These are phyloP conservation scores for Epicauta chinensis DNA, from an alignment of 1,140 invertebrate genomes.

Conservation along the genomic window DNA sequence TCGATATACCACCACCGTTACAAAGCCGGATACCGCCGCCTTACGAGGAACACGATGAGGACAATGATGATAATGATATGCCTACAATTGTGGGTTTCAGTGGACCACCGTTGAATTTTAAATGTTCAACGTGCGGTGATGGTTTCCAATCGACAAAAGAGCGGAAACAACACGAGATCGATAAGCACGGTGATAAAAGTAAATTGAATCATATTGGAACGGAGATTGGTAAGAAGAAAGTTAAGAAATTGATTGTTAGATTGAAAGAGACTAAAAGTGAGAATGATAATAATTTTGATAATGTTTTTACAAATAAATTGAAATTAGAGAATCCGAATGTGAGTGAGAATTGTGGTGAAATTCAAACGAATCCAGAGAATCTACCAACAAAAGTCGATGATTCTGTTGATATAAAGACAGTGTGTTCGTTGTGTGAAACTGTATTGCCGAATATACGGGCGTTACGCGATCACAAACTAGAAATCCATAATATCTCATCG, in stretches of 20 bases:
- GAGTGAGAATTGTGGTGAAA: neutral
- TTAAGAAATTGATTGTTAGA: constrained; percentile 36
- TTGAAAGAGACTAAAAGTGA: constrained; percentile 30
- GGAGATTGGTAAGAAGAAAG: constrained; percentile 31
- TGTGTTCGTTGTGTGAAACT: constrained; percentile 30
- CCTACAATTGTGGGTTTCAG: constrained; percentile 30
- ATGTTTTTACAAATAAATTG: constrained; percentile 38
- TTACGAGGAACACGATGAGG: constrained; percentile 5
- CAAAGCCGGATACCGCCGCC: constrained; percentile 19
- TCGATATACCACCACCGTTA: constrained; percentile 40
- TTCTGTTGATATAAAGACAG: constrained; percentile 11
- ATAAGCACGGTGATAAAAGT: constrained; percentile 37
- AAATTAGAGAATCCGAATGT: constrained; percentile 30
- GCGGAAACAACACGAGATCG: constrained; percentile 54
- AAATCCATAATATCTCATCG: constrained; percentile 39
- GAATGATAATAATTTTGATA: constrained; percentile 35
- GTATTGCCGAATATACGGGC: constrained; percentile 39
- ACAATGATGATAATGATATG: constrained; percentile 25
- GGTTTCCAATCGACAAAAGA: constrained; percentile 60
- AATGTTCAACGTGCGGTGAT: constrained; percentile 54
- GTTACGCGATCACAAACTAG: constrained; percentile 49
- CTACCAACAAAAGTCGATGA: constrained; percentile 3
- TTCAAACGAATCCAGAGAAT: neutral
- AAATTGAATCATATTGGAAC: constrained; percentile 19
- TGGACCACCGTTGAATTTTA: constrained; percentile 42